Evolutionary conservation across 30 jellyfish, hydroid and myxozoan species (phyloP).

Genomic region (Cassiopea xamachana): DNA sequence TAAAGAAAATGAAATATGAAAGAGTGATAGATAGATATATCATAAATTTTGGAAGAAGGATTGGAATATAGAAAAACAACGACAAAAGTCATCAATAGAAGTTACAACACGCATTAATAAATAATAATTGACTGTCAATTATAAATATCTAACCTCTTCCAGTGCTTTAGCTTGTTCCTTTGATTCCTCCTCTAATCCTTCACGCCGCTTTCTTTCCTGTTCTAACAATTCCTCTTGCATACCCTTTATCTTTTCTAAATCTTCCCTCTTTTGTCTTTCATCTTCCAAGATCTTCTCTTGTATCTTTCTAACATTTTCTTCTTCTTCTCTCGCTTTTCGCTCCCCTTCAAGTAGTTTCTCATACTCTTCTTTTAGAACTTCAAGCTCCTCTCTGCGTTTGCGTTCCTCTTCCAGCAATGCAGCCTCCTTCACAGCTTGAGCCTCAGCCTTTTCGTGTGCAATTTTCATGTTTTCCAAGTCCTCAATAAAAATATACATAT

Average conservation of each 20-base stretch:
- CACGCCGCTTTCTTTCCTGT: slow-evolving; percentile 86
- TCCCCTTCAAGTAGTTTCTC: slow-evolving; percentile 90
- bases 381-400: slow-evolving; percentile 92
- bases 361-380: slow-evolving; percentile 81
- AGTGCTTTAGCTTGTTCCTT: slow-evolving; percentile 90
- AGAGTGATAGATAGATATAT: no score
- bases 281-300: slow-evolving; percentile 86
- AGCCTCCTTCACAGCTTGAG: slow-evolving; percentile 94
- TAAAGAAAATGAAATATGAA: no score
- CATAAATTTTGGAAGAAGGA: no score
- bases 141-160: slow-evolving; percentile 75
- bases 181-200: slow-evolving; percentile 93
- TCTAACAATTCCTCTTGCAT: slow-evolving; percentile 87
- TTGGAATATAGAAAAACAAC: no score
- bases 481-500: slow-evolving; percentile 25
- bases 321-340: slow-evolving; percentile 88
- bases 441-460: slow-evolving; percentile 94
- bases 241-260: slow-evolving; percentile 81
- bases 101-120: no score
- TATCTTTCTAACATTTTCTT: slow-evolving; percentile 66
- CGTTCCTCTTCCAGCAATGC: slow-evolving; percentile 95
- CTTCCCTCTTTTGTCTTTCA: slow-evolving; percentile 85
- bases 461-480: slow-evolving; percentile 72
- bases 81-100: no score
- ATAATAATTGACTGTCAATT: no score